A percentile compares a stretch with the other conserved stretches of the same genome.
These are phyloP conservation scores for Plagiodera versicolora DNA, from an alignment of 2,888 invertebrate species.

Conservation along the genomic window DNA sequence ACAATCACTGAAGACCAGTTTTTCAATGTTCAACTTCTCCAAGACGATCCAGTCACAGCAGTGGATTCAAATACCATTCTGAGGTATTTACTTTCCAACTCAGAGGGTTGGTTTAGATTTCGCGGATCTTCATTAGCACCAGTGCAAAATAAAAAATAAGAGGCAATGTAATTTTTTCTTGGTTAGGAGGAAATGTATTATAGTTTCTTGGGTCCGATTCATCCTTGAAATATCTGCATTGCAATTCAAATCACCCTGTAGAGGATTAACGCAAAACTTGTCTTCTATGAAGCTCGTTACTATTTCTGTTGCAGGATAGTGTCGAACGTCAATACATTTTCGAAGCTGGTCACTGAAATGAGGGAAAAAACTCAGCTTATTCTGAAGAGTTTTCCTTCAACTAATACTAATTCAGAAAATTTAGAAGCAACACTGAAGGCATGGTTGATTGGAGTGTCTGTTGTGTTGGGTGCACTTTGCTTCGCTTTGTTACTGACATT, in stretches of 20 bases:
- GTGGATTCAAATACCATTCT: conserved; percentile 58
- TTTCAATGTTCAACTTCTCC: neutral
- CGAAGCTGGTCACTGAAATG: conserved; percentile 35
- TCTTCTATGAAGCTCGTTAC: too few relatives aligned
- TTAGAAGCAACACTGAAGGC: conserved; percentile 56
- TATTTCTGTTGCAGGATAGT: conserved; percentile 38
- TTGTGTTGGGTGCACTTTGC: conserved; percentile 58
- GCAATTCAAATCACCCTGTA: too few relatives aligned
- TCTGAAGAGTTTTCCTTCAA: conserved; percentile 35
- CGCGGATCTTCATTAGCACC: too few relatives aligned
- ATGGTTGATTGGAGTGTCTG: conserved; percentile 59
- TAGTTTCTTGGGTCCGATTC: too few relatives aligned
- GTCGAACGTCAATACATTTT: conserved; percentile 35
- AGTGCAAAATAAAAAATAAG: too few relatives aligned
- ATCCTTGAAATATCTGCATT: too few relatives aligned
- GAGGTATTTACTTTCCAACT: too few relatives aligned
- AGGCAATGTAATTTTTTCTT: neutral
- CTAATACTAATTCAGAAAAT: conserved; percentile 43
- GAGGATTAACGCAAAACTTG: too few relatives aligned
- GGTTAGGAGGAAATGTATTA: too few relatives aligned
- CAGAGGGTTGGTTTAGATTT: too few relatives aligned
- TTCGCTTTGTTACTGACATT: conserved; percentile 60
- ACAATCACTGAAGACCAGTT: conserved; percentile 27
- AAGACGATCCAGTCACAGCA: conserved; percentile 43
- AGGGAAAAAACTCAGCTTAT: conserved; percentile 28